A percentile compares a stretch with the other conserved stretches of the same genome.
These are phyloP conservation scores for Urocynchramus pylzowi DNA, from an alignment of 2,113 vertebrate species.

Conservation along the genomic window DNA sequence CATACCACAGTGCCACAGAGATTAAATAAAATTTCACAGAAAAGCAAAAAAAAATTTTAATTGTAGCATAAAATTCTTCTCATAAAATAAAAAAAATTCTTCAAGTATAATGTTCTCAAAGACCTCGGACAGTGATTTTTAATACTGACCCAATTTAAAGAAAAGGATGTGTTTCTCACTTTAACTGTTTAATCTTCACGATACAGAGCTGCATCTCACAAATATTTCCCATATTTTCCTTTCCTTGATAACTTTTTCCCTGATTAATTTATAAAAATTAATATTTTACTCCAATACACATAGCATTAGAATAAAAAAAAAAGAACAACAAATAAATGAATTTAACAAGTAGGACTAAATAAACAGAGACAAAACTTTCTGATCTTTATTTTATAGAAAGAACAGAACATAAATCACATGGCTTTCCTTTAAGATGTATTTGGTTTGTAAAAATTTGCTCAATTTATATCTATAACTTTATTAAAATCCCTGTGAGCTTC, in stretches of 20 bases:
- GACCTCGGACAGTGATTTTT: background rate
- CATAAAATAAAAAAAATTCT: conserved; percentile 38
- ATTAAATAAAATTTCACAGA: conserved; percentile 44
- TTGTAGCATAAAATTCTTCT: conserved; percentile 3
- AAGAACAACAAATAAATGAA: accelerated
- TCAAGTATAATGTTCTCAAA: conserved; percentile 19
- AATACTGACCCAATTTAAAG: background rate
- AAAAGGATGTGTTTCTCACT: background rate
- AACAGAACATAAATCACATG: accelerated
- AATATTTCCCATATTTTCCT: background rate
- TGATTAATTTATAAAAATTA: background rate
- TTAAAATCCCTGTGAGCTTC: background rate
- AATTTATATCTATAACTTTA: background rate
- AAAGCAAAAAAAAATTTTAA: conserved; percentile 25
- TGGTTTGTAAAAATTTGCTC: background rate
- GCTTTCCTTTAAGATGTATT: background rate
- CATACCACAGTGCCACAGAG: background rate
- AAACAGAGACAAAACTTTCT: background rate
- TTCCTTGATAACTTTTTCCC: background rate
- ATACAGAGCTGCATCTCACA: background rate
- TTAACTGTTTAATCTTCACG: background rate
- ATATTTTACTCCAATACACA: background rate
- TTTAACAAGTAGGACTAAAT: background rate
- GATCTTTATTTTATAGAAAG: background rate
- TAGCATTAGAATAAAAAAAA: background rate